Evolutionary conservation across 2,888 invertebrate genomes (phyloP), one percentile per base, ranked within the genome.

Genomic region (Seira ritae): DNA sequence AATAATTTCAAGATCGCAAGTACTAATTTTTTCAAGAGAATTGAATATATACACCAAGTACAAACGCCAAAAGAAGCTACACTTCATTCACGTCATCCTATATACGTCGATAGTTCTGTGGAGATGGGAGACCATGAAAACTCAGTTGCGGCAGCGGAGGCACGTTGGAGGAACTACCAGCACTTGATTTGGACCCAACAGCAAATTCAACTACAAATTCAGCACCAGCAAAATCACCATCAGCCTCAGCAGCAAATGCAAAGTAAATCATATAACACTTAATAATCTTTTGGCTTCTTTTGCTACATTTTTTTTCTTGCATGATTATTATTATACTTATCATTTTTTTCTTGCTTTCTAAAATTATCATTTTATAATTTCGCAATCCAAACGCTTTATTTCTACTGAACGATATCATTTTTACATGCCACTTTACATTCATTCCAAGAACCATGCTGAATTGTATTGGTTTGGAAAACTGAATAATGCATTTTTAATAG

Each of bases 131-230:
- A 79, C 70, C 62, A 15, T 46, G 80, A 80, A 1, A 10, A 19
- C 66, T 65, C 73, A 17, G 50, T 17, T 15, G 17, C 77, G 10
- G 60, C 80, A 20, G 60, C 87, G 2, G 88, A 88, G 62, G 85
- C 86, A 20, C 85, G 88, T 20, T 88, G 87, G 88, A 85, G 88
- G 71, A 88, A 86, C 67, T 88, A 88, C 74, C 88, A 88, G 46
- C 87, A 88, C 17, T 79, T 88, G 19, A 80, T 88, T 74, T 88
- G 88, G 88, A 88, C 87, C 2, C 88, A 88, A 75, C 87, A 88
- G 66, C 88, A 88, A 60, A 87, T 88, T n/a, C 88, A 88, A n/a
- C 68, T 86, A 20, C 87, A 88, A 73, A 88, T 88, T 22, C 87
- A 88, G 69, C 87, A 88, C 46, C 87, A 88, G 70, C 82, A 86